These are phyloP conservation scores for Drosophila kanapiae DNA, from an alignment of 1,140 invertebrate genomes.

Conservation along the genomic window DNA sequence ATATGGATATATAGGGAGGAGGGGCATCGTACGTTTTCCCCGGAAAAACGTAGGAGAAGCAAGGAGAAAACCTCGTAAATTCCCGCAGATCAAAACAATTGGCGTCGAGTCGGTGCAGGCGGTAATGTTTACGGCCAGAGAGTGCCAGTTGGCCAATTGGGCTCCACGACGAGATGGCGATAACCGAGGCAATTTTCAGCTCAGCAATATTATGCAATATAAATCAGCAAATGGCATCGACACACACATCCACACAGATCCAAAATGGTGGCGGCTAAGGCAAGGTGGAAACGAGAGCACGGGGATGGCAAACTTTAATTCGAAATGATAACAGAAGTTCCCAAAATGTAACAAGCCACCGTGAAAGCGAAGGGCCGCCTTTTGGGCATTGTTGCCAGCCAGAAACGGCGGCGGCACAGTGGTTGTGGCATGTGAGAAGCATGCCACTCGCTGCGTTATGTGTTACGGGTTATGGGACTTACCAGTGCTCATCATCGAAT, in stretches of 20 bases:
- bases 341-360: conserved; percentile 69
- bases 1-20: conserved; percentile 49
- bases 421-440: conserved; percentile 12
- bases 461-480: neutral
- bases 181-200: conserved; percentile 66
- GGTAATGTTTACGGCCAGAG: conserved; percentile 65
- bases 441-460: conserved; percentile 9
- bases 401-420: conserved; percentile 34
- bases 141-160: conserved; percentile 67
- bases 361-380: conserved; percentile 58
- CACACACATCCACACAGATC: conserved; percentile 17
- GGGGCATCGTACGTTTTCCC: conserved; percentile 21
- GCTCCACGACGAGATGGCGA: conserved; percentile 50
- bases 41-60: conserved; percentile 19
- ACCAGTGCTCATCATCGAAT: conserved; percentile 2
- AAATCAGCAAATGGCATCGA: conserved; percentile 78
- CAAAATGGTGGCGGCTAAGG: conserved; percentile 23
- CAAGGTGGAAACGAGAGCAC: conserved; percentile 38
- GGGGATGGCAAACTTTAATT: conserved; percentile 61
- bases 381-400: conserved; percentile 12
- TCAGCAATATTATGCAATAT: conserved; percentile 78
- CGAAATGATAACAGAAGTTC: conserved; percentile 81
- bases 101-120: conserved; percentile 51
- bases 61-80: conserved; percentile 59
- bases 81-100: conserved; percentile 76